Evolutionary conservation across 2,888 invertebrate genomes (phyloP).

Genomic region (Bruchidius siliquastri): DNA sequence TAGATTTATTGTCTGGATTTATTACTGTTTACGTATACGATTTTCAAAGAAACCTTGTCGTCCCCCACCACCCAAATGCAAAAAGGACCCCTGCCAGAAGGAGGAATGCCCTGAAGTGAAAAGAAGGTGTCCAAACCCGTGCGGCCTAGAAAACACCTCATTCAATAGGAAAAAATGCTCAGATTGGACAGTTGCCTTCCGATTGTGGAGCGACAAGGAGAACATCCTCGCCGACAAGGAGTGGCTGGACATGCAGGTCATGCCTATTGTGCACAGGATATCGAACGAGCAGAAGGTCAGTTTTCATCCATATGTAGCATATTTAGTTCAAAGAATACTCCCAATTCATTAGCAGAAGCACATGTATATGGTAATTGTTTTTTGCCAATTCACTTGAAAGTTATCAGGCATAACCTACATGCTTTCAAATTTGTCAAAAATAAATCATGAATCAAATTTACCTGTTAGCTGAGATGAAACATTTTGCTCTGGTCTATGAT

Average conservation of each 20-base stretch:
- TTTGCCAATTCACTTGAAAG: too few species aligned
- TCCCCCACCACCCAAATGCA: constrained; percentile 12
- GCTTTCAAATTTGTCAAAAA: too few species aligned
- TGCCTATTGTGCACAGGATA: background rate
- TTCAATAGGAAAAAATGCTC: constrained; percentile 9
- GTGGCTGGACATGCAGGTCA: constrained; percentile 2
- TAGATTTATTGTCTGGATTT: too few species aligned
- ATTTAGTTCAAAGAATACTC: too few species aligned
- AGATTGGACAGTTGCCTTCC: constrained; percentile 4
- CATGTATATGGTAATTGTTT: too few species aligned
- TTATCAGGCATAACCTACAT: too few species aligned
- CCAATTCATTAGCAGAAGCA: too few species aligned
- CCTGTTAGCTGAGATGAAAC: too few species aligned
- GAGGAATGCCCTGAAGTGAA: constrained; percentile 8
- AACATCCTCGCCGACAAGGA: constrained; percentile 4
- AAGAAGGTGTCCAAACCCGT: background rate
- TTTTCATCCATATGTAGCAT: background rate
- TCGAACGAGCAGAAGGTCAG: background rate
- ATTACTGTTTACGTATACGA: background rate
- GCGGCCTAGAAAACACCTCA: background rate
- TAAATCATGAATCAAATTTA: too few species aligned
- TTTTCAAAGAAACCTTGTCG: constrained; percentile 11
- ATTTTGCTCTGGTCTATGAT: too few species aligned
- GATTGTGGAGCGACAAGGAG: constrained; percentile 10
- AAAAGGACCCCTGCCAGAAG: constrained; percentile 6